Evolutionary conservation across 64 coral and sea anemone genomes (phyloP), one percentile per base, ranked within the genome.

Genomic region (Stylophora pistillata): DNA sequence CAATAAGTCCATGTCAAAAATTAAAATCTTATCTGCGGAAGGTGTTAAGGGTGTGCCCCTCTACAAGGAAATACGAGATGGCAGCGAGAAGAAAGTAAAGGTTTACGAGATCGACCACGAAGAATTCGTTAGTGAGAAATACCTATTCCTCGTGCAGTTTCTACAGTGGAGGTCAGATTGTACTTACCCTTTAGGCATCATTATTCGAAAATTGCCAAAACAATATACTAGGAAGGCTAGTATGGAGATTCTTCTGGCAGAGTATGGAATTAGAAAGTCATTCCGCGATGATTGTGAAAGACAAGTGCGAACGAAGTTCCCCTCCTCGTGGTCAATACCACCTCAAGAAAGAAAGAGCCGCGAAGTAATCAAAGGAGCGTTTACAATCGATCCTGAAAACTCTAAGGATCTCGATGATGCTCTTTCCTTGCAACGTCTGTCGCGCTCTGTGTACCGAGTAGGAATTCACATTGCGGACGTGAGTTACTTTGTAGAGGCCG

Each of bases 391-490:
- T 89, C 91, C 90, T 41, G 71, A 79, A 15, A 76, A 47, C 18
- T 92, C 94, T 2, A 92, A 93, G 92, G 94, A 96, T 77, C 69
- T 96, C 15, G 94, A 96, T 89, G 94, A 96, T 76, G 94, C 94
- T 28, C 81, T 96, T 53, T 88, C 90, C 34, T 15, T n/a, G n/a
- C n/a, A n/a, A n/a, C n/a, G n/a, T n/a, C n/a, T 93, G 14, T 7
- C 30, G 9, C 26, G 57, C 30, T 58, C 59, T 64, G 30, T 69
- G n/a, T 78, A 55, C 31, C 92, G 85, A 58, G 80, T 96, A 12
- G 94, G 94, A 26, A 76, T 96, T 54, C 94, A 96, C 56, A 96
- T 96, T 55, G 82, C 94, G 0, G 94, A 96, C 77, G 94, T 96
- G 4, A 89, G 86, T 76, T 96, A 78, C 34, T 89, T 89, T 64